Evolutionary conservation across 2,888 invertebrate species (phyloP).

Genomic region (Trachelus stipa): DNA sequence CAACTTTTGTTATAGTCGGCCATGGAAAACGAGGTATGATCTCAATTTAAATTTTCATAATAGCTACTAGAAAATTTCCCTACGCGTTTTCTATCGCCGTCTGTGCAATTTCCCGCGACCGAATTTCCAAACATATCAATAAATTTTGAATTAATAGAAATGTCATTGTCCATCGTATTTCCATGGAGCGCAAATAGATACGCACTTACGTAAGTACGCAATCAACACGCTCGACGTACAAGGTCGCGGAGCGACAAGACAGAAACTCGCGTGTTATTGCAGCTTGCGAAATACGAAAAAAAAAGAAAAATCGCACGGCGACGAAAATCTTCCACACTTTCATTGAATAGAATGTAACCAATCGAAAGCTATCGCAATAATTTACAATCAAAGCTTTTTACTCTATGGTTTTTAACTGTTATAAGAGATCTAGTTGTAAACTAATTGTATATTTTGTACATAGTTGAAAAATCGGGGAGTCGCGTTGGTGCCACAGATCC

Average conservation of each 20-base stretch:
- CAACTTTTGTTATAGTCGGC: slow-evolving; percentile 9
- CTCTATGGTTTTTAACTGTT: slow-evolving; percentile 5
- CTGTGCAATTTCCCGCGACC: slow-evolving; percentile 37
- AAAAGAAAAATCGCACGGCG: neutral
- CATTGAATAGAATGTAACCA: slow-evolving; percentile 6
- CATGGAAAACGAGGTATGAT: neutral
- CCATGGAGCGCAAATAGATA: neutral
- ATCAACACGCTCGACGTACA: too few species aligned
- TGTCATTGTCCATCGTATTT: neutral
- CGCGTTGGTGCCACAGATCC: neutral
- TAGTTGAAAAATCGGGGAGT: neutral
- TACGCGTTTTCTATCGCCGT: slow-evolving; percentile 8
- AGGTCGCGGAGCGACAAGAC: too few species aligned
- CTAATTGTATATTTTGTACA: neutral
- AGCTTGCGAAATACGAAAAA: neutral
- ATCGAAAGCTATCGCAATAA: slow-evolving; percentile 42
- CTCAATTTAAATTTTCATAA: neutral
- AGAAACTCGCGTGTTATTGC: too few species aligned
- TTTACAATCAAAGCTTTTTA: slow-evolving; percentile 55
- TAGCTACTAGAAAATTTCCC: neutral
- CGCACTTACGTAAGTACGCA: neutral
- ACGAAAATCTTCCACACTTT: slow-evolving; percentile 2
- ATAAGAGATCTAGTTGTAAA: neutral
- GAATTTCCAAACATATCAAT: slow-evolving; percentile 55
- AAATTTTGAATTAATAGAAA: neutral